These are phyloP conservation scores for Microctonus hyperodae DNA, from an alignment of 2,888 invertebrate genomes.

Conservation along the genomic window DNA sequence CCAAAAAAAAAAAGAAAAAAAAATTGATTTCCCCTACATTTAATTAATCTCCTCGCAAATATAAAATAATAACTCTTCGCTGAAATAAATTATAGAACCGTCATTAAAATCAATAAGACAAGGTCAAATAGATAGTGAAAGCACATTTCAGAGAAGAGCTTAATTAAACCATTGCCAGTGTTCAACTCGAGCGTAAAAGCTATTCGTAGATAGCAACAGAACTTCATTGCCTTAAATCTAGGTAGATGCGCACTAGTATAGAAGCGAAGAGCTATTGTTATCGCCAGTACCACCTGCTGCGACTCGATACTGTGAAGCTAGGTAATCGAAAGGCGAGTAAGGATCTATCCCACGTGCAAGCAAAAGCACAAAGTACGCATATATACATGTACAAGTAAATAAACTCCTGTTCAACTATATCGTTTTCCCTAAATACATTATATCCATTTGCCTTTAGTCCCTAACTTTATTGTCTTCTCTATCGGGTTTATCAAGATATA, in stretches of 20 bases:
- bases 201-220: constrained; percentile 2
- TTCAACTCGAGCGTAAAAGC: constrained; percentile 11
- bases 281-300: constrained; percentile 23
- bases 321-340: constrained; percentile 32
- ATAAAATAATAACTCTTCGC: too few species aligned
- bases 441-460: background rate
- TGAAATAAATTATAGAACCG: too few species aligned
- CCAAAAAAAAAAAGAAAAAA: too few species aligned
- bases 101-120: background rate
- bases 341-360: background rate
- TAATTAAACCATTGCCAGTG: constrained; percentile 17
- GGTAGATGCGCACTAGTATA: background rate
- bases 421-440: background rate
- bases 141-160: background rate
- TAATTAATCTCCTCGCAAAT: too few species aligned
- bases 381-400: background rate
- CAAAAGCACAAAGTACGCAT: background rate
- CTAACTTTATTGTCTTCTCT: background rate
- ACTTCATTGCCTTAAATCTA: constrained; percentile 13
- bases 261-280: constrained; percentile 24
- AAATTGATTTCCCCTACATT: too few species aligned
- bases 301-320: constrained; percentile 29
- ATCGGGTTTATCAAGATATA: background rate
- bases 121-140: background rate
- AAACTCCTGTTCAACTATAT: background rate